Evolutionary conservation across 1,140 invertebrate species (phyloP).

Genomic region (Wasmannia auropunctata): DNA sequence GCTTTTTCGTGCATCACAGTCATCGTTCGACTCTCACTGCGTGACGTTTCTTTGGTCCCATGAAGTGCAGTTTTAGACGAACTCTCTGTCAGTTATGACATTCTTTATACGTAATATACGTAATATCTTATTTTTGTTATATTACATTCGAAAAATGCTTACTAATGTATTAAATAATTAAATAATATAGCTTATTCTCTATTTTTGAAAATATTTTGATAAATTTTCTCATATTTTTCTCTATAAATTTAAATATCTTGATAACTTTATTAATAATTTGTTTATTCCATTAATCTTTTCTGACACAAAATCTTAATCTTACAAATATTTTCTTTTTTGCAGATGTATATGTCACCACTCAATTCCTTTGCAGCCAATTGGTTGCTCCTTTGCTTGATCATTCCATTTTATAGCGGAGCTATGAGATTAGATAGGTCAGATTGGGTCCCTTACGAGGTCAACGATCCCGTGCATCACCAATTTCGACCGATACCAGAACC

Average conservation of each 20-base stretch:
- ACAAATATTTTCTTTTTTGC: constrained; percentile 54
- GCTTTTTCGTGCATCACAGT: constrained; percentile 38
- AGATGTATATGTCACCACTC: constrained; percentile 61
- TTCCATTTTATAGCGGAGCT: constrained; percentile 22
- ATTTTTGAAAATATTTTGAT: background rate
- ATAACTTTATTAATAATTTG: background rate
- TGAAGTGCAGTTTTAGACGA: constrained; percentile 25
- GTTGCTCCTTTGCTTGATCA: constrained; percentile 42
- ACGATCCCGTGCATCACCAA: background rate
- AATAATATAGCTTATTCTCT: too few relatives aligned
- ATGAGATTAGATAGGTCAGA: background rate
- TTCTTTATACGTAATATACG: constrained; percentile 14
- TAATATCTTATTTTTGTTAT: background rate
- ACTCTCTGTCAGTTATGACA: background rate
- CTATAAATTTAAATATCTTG: background rate
- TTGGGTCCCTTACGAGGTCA: background rate
- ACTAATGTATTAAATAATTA: background rate
- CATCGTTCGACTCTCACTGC: constrained; percentile 38
- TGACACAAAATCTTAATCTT: background rate
- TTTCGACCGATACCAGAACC: background rate
- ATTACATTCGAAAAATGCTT: background rate
- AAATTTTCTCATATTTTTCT: background rate
- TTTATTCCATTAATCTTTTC: background rate
- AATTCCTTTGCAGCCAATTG: constrained; percentile 3
- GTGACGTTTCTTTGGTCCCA: constrained; percentile 13